Evolutionary conservation across 2,113 vertebrate genomes (phyloP).

Genomic region (Origma solitaria): DNA sequence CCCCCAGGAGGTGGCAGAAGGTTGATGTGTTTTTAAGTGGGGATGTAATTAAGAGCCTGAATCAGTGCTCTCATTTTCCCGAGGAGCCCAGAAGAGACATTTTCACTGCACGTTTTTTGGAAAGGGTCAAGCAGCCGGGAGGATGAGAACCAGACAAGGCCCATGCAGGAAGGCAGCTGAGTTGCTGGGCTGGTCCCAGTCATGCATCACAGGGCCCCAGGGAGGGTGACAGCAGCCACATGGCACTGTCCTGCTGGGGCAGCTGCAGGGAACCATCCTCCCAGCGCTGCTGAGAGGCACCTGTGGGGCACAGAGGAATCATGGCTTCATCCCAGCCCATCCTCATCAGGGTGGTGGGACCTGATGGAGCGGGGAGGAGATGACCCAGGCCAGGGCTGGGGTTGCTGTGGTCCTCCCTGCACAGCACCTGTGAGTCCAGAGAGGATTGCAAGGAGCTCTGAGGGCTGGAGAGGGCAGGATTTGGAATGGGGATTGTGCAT

Average conservation of each 20-base stretch:
- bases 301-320: accelerated
- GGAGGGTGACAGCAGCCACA: background rate
- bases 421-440: background rate
- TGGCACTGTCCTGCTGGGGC: background rate
- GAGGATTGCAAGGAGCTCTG: background rate
- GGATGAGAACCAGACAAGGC: accelerated
- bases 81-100: background rate
- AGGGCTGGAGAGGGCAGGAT: background rate
- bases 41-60: background rate
- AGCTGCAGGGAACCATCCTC: background rate
- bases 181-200: background rate
- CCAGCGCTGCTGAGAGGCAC: background rate
- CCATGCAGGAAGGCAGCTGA: accelerated
- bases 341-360: background rate
- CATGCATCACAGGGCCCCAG: accelerated
- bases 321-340: background rate
- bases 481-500: accelerated
- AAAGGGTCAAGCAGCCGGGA: background rate
- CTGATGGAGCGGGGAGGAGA: background rate
- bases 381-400: background rate
- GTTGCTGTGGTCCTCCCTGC: background rate
- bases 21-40: background rate
- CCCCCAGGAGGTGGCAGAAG: background rate
- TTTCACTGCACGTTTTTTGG: background rate
- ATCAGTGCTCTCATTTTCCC: background rate